A percentile compares a stretch with the other conserved stretches of the same genome.
Evolutionary conservation across 1,140 invertebrate genomes (phyloP).

Genomic region (Bombus soroeensis): DNA sequence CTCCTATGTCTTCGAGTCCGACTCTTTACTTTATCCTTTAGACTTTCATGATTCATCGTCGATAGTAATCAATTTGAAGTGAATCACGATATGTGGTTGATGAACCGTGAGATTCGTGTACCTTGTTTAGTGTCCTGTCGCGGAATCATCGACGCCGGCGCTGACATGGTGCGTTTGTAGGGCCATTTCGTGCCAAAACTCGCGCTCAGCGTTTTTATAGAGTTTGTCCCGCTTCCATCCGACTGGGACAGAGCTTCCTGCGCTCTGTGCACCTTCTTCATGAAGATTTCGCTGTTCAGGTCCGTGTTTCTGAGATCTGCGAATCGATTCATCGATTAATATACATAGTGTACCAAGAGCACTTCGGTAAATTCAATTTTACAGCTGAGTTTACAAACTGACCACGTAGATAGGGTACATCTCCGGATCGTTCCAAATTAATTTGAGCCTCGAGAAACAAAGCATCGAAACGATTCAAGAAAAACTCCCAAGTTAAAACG

Average conservation of each 20-base stretch:
- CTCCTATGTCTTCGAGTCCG: not conserved
- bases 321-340: conserved; percentile 32
- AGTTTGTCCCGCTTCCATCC: conserved; percentile 84
- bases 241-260: conserved; percentile 93
- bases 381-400: not conserved
- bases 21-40: not conserved
- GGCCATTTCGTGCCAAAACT: conserved; percentile 97
- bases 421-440: conserved; percentile 91
- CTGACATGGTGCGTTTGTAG: conserved; percentile 96
- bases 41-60: not conserved
- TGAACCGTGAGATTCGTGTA: conserved; percentile 71
- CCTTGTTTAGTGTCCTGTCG: conserved; percentile 90
- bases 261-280: conserved; percentile 94
- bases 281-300: conserved; percentile 93
- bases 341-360: too few species aligned
- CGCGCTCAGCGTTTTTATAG: conserved; percentile 92
- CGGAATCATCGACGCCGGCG: conserved; percentile 91
- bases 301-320: conserved; percentile 95
- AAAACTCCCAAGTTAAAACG: conserved; percentile 99
- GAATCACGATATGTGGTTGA: not conserved
- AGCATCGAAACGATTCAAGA: conserved; percentile 97
- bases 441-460: conserved; percentile 98
- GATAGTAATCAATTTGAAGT: not conserved
- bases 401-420: conserved; percentile 93
- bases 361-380: not conserved